phyloP scores from a whole-genome alignment of 2,888 invertebrate genomes.

The Fragum fragum region DNA sequence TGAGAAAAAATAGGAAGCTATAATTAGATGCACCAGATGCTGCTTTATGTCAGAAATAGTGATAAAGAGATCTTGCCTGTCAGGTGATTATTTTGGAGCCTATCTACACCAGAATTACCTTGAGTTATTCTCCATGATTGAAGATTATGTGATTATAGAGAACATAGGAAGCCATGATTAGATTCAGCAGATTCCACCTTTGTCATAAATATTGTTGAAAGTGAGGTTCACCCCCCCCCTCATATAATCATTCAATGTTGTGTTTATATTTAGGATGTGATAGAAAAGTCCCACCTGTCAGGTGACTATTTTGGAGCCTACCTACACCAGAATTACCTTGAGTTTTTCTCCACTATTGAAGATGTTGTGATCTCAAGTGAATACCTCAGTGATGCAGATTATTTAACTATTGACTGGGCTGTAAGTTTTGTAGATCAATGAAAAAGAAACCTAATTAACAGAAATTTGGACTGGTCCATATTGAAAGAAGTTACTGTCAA shows the following conservation, averaged over 20 bases:
- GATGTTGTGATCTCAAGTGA: constrained; percentile 90
- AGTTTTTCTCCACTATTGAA: constrained; percentile 91
- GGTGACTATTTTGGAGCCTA: constrained; percentile 86
- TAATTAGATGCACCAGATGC: too few relatives aligned
- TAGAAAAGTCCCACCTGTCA: constrained; percentile 85
- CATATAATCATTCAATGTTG: too few relatives aligned
- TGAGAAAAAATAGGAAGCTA: too few relatives aligned
- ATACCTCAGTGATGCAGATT: constrained; percentile 91
- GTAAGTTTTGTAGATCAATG: too few relatives aligned
- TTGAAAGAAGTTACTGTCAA: too few relatives aligned
- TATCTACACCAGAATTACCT: constrained; percentile 88
- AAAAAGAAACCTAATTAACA: too few relatives aligned
- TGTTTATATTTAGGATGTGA: constrained; percentile 80
- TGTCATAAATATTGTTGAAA: too few relatives aligned
- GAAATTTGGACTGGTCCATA: too few relatives aligned
- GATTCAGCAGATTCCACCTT: too few relatives aligned
- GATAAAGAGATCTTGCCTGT: constrained; percentile 85
- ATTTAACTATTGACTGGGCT: constrained; percentile 89
- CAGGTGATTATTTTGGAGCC: constrained; percentile 86
- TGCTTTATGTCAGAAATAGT: too few relatives aligned
- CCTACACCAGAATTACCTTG: constrained; percentile 88
- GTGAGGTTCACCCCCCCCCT: too few relatives aligned
- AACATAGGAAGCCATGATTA: too few relatives aligned
- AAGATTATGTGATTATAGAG: constrained; percentile 89
- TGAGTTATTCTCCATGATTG: constrained; percentile 91